Evolutionary conservation across 2,113 vertebrate species (phyloP), one percentile per base, ranked within the genome.

Genomic region (Trachemys scripta): DNA sequence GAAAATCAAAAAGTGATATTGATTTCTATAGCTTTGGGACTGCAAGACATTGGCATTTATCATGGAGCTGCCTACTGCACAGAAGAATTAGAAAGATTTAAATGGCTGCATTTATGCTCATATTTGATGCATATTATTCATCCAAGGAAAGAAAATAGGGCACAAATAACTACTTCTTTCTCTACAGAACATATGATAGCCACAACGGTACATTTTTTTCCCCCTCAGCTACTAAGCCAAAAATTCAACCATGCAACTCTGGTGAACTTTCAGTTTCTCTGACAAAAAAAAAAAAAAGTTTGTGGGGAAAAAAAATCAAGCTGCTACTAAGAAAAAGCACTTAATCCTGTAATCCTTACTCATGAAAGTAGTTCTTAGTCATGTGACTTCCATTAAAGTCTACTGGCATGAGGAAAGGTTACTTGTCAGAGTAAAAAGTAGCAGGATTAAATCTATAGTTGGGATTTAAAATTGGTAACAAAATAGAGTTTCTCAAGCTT

Each of bases 271-370:
- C 91, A 94, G 27, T 72, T 79, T 42, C 85, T 89, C 42, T 84
- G n/a, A 45, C n/a, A 84, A 85, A n/a, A n/a, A 85, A n/a, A n/a
- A 94, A 95, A 85, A 88, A 51, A 96, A 90, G 62, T 38, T 94
- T 86, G 80, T 82, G 94, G 24, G 91, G 9, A 14, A 38, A 38
- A 38, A 42, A 31, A 29, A 69, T 24, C 2, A n/a, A 1, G 56
- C 87, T 90, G 82, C 38, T 31, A 8, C 24, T 13, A 92, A 84
- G 51, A 80, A 94, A 89, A 12, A 59, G 56, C 87, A 93, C 87
- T 91, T 94, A 24, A 84, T 93, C 47, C 42, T 88, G 12, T 85
- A 92, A 86, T 94, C 96, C 82, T 92, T 90, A 80, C 14, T 29
- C 24, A 82, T 89, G 82, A 62, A 72, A 72, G n/a, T 38, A 38